A percentile compares a stretch with the other conserved stretches of the same genome.
These are phyloP conservation scores for Poecilia picta DNA, from an alignment of 2,797 vertebrate species.

Conservation along the genomic window DNA sequence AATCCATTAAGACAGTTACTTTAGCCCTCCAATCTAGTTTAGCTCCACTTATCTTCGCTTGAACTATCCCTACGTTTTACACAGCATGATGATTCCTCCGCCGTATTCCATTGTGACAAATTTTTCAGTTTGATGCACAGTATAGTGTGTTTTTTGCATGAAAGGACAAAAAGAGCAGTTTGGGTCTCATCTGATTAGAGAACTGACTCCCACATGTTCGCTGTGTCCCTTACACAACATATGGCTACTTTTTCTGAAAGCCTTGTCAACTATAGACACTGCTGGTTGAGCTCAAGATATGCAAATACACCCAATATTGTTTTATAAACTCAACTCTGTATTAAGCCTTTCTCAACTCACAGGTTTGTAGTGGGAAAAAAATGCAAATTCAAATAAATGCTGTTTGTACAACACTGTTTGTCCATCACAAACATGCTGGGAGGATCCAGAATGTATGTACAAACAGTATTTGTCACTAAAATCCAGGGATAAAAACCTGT, in stretches of 20 bases:
- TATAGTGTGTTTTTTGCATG: background rate
- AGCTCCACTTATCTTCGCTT: background rate
- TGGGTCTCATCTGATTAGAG: background rate
- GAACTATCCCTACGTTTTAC: background rate
- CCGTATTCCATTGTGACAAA: background rate
- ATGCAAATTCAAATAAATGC: background rate
- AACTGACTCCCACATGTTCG: background rate
- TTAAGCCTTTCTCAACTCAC: background rate
- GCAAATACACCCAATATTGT: background rate
- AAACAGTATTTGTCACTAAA: slow-evolving; percentile 72
- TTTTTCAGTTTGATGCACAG: background rate
- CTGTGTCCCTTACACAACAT: background rate
- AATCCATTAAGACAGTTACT: too few relatives aligned
- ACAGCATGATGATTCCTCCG: background rate
- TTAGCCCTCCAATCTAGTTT: background rate
- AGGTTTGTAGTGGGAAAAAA: background rate
- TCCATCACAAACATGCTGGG: slow-evolving; percentile 56
- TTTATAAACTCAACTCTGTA: background rate
- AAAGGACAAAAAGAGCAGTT: background rate
- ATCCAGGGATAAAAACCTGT: slow-evolving; percentile 66
- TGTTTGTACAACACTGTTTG: slow-evolving; percentile 23
- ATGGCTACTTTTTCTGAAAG: background rate
- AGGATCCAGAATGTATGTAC: slow-evolving; percentile 71
- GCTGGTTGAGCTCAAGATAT: background rate
- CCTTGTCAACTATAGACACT: background rate